Evolutionary conservation across 2,797 vertebrate genomes (phyloP).

Genomic region (Tachyglossus aculeatus): DNA sequence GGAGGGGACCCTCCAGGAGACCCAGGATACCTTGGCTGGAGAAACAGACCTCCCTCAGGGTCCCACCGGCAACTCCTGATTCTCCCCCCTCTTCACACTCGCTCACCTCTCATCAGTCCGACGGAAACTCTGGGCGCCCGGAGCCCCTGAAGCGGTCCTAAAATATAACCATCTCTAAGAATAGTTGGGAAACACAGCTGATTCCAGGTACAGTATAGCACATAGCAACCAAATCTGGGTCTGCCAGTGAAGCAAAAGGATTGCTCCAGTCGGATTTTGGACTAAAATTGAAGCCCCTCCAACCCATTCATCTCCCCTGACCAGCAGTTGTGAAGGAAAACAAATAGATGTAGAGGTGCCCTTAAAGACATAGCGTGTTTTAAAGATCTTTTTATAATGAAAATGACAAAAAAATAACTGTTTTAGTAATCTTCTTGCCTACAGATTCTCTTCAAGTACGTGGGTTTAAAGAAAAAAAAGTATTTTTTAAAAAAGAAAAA

Average conservation of each 20-base stretch:
- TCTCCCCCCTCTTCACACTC: background rate
- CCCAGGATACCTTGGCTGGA: conserved; percentile 32
- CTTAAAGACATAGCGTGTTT: background rate
- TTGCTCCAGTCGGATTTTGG: conserved; percentile 3
- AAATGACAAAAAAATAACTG: background rate
- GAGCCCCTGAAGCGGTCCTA: conserved; percentile 9
- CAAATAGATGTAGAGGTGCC: background rate
- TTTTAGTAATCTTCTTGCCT: conserved; percentile 45
- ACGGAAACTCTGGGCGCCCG: conserved; percentile 38
- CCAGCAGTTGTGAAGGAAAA: rapidly evolving
- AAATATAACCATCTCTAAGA: conserved; percentile 21
- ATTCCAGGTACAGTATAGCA: conserved; percentile 6
- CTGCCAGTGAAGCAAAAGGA: too few relatives aligned
- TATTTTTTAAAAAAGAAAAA: conserved; percentile 49
- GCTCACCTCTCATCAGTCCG: conserved; percentile 42
- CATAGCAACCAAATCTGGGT: conserved; percentile 11
- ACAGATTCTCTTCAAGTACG: conserved; percentile 48
- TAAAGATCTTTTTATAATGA: conserved; percentile 4
- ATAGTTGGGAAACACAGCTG: background rate
- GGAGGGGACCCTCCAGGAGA: conserved; percentile 55
- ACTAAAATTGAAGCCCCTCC: background rate
- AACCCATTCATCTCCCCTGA: background rate
- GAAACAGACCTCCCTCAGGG: conserved; percentile 11
- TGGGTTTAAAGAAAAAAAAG: conserved; percentile 47
- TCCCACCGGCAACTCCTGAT: background rate